Base-by-base conservation (phyloP, 2,113 vertebrate species). In the Oplegnathus fasciatus region DNA sequence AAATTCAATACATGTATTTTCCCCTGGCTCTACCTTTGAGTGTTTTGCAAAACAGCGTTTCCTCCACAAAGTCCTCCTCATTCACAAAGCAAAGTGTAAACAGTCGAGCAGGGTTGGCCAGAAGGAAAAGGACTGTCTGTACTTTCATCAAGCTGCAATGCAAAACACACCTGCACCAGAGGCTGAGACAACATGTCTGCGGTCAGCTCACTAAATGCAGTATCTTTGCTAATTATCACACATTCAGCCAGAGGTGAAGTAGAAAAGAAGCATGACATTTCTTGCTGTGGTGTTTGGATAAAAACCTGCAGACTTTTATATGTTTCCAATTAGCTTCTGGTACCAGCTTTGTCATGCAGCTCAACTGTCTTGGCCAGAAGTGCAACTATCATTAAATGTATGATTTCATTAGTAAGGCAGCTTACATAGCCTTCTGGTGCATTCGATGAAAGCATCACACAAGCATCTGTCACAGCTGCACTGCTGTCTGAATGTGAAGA, bases 1-100 rank as follows among this genome's bases (percentile, higher is more conserved):
- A 78, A 78, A 83, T 85, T 69, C 48, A 86, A 69, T 66, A 65
- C 68, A 42, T 76, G 30, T 37, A 9, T 73, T 80, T 79, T 60
- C 0, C 42, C 52, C 61, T 10, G 37, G 76, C 37, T 84, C 32
- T 58, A 42, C 78, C 37, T 78, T 57, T 48, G 32, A 80, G 75
- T 80, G 68, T 67, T 60, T 46, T 61, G n/a, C 58, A 67, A 87
- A 83, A 70, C 28, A 84, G 3, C 6, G 3, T 28, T 54, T 75
- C 37, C 34, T 55, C 17, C 34, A 37, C 26, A 75, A 69, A 57
- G 34, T 64, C 62, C n/a, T 64, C 60, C 30, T 75, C 15, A 73
- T 62, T 82, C 42, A 76, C 28, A 40, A 37, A 60, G 34, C 65
- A 71, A 46, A 75, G 46, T 58, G 17, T 55, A 58, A 79, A 80